phyloP scores from a whole-genome alignment of 2,888 invertebrate species.

The Hoplodrina ambigua region DNA sequence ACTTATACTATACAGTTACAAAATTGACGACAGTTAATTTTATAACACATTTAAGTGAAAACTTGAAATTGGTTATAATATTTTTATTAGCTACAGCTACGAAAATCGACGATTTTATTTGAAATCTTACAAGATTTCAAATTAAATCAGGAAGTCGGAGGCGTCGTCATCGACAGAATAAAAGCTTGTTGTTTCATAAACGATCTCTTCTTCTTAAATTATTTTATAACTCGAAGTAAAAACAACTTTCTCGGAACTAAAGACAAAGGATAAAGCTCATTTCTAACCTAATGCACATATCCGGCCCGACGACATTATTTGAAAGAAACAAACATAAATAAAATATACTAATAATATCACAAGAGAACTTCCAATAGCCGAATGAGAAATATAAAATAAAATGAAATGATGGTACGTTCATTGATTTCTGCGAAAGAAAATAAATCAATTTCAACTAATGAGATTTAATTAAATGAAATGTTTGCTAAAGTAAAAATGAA shows the following conservation, averaged over 20 bases:
- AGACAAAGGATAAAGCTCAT: conserved; percentile 54
- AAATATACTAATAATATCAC: conserved; percentile 36
- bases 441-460: not conserved
- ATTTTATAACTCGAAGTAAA: conserved; percentile 25
- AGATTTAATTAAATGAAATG: not conserved
- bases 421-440: not conserved
- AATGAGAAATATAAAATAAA: conserved; percentile 11
- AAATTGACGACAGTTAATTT: too few relatives aligned
- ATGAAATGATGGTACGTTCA: not conserved
- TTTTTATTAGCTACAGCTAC: too few relatives aligned
- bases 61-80: too few relatives aligned
- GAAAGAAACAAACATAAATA: conserved; percentile 34
- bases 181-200: conserved; percentile 29
- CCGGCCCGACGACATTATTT: conserved; percentile 58
- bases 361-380: conserved; percentile 13
- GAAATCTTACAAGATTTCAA: too few relatives aligned
- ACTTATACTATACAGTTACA: too few relatives aligned
- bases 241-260: conserved; percentile 44
- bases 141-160: conserved; percentile 36
- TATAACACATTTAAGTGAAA: too few relatives aligned
- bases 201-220: conserved; percentile 19
- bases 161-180: conserved; percentile 3
- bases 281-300: conserved; percentile 66
- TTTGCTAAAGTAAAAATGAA: not conserved
- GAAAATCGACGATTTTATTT: too few relatives aligned